These are phyloP conservation scores for Pontoporia blainvillei DNA, from an alignment of 2,113 vertebrate species.

Conservation along the genomic window DNA sequence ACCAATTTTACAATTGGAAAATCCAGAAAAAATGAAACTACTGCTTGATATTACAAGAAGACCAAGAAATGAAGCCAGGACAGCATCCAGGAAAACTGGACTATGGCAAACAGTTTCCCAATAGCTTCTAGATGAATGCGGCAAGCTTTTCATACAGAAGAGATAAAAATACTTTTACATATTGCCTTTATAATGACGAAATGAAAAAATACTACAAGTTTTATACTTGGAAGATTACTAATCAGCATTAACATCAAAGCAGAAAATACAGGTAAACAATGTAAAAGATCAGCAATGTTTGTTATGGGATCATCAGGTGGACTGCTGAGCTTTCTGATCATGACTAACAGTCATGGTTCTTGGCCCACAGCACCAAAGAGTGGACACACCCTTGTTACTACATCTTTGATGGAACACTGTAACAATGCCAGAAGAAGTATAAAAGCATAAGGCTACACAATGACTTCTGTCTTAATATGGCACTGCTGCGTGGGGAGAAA, in stretches of 20 bases:
- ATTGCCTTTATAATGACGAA: slow-evolving; percentile 10
- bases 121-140: background rate
- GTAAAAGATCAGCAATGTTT: background rate
- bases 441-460: background rate
- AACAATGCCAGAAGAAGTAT: background rate
- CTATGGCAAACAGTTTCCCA: background rate
- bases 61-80: background rate
- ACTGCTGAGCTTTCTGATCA: background rate
- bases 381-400: background rate
- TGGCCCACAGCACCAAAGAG: background rate
- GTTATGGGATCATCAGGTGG: background rate
- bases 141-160: background rate
- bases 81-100: background rate
- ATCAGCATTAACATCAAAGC: background rate
- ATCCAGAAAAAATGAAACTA: background rate
- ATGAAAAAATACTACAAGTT: background rate
- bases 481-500: background rate
- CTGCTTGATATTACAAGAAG: background rate
- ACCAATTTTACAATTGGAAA: slow-evolving; percentile 13
- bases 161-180: background rate
- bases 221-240: background rate
- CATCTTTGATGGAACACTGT: background rate
- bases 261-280: background rate
- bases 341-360: background rate
- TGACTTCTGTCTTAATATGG: background rate